Base-by-base conservation (phyloP, 2,113 vertebrate species). In the Sander vitreus region DNA sequence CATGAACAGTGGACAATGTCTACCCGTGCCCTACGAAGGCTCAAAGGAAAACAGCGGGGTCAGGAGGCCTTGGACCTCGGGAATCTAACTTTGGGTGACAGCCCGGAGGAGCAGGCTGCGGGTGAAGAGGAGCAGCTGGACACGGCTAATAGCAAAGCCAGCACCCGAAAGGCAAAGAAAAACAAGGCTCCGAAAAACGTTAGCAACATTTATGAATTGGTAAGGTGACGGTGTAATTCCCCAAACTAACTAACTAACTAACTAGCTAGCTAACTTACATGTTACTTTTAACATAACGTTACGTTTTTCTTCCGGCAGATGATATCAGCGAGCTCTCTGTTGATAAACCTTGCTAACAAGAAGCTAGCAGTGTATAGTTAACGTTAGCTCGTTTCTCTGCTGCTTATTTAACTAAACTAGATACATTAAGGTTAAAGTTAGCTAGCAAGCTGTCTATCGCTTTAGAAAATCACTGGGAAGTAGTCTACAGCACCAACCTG, bases 21-120 rank as follows among this genome's bases (percentile, higher is more conserved):
- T 81, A 96, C 94, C 13, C 95, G 97, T 91, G 97, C 97, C 88
- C 88, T 99, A 86, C 90, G 97, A 58, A 96, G 97, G 81, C 91
- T 99, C 73, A 92, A 95, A 72, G 97, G 97, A 19, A 97, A 97
- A 73, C 96, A 97, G 93, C 95, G 97, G 80, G 97, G 96, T 5
- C 97, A 98, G 92, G 96, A 97, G 90, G 96, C 94, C 55, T 89
- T 97, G 45, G 94, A 95, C 36, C 67, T 95, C 48, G 93, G 76
- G n/a, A 90, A 90, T 50, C 45, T 94, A 47, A 91, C 81, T 74
- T 64, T 87, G 18, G 83, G 85, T 18, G 92, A 85, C 21, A 91
- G 68, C 25, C 88, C 92, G 84, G 92, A 90, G 81, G 85, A 91
- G 43, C 81, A 90, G 36, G 89, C 60, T 63, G 86, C 84, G 50